Conservation (phyloP, 2,113 vertebrate species). For the Thunnus thynnus region DNA sequence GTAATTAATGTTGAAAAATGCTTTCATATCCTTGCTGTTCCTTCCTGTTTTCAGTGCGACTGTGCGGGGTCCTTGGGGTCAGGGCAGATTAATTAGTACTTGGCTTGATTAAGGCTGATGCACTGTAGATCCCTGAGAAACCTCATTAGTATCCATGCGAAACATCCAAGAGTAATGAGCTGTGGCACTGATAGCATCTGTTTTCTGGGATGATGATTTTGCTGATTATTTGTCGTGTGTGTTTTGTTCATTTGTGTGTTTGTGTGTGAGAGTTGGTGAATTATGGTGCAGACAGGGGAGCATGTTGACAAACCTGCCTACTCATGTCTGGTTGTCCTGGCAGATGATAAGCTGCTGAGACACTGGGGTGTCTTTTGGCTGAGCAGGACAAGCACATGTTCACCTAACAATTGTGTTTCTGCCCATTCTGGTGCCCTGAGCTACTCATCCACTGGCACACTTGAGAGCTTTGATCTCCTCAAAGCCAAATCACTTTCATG, state of each 20-base stretch:
- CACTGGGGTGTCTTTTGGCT: background rate
- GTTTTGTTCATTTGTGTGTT: background rate
- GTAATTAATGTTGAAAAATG: conserved; percentile 22
- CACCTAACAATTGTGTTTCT: too few species aligned
- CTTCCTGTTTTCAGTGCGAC: background rate
- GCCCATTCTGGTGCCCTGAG: background rate
- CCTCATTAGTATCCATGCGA: conserved; percentile 57
- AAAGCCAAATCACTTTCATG: too few species aligned
- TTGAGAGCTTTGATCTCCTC: too few species aligned
- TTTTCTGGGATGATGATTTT: conserved; percentile 29
- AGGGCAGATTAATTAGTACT: conserved; percentile 30
- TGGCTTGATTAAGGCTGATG: conserved; percentile 19
- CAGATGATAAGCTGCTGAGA: background rate
- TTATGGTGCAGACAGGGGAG: background rate
- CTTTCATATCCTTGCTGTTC: conserved; percentile 3
- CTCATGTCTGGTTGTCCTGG: background rate
- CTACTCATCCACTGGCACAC: background rate
- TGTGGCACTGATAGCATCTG: conserved; percentile 43
- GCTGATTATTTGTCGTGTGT: conserved; percentile 20
- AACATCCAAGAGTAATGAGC: conserved; percentile 38
- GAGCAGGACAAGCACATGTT: background rate
- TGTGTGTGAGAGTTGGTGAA: background rate
- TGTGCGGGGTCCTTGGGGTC: background rate
- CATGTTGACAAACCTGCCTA: background rate
- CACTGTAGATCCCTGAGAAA: conserved; percentile 29